Evolutionary conservation across 64 coral and sea anemone species (phyloP).

Genomic region (Montipora cactus): DNA sequence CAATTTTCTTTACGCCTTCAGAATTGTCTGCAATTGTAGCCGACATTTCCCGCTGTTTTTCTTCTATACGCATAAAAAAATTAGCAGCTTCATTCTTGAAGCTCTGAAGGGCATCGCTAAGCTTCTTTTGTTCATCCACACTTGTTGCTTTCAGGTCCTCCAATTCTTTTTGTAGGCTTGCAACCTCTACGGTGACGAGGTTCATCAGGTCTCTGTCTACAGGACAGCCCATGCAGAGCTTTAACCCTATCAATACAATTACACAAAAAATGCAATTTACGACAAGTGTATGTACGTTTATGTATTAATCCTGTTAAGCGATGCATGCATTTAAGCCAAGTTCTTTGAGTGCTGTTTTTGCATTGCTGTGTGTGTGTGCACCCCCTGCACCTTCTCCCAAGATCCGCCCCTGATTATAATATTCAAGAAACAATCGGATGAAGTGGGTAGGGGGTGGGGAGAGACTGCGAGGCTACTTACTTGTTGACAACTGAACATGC

Average conservation of each 20-base stretch:
- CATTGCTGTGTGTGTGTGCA: too few species aligned
- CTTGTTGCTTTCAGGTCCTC: slow-evolving; percentile 22
- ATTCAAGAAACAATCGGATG: too few species aligned
- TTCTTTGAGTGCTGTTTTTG: too few species aligned
- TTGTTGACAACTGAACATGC: too few species aligned
- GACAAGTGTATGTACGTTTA: too few species aligned
- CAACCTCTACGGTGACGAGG: slow-evolving; percentile 48
- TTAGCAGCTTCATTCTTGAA: slow-evolving; percentile 41
- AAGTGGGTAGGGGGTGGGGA: too few species aligned
- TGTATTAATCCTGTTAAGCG: too few species aligned
- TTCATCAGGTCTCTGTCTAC: slow-evolving; percentile 71
- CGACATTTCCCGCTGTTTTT: background rate
- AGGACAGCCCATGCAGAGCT: slow-evolving; percentile 66
- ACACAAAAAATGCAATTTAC: background rate
- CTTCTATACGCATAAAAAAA: slow-evolving; percentile 26
- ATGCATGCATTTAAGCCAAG: too few species aligned
- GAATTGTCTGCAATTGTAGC: slow-evolving; percentile 8
- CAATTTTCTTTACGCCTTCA: background rate
- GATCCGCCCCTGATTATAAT: too few species aligned
- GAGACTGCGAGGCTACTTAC: too few species aligned
- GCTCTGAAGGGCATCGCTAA: slow-evolving; percentile 42
- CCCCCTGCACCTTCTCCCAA: too few species aligned
- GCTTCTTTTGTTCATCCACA: slow-evolving; percentile 40
- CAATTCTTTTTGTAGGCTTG: slow-evolving; percentile 42
- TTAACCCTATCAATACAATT: slow-evolving; percentile 56